A percentile compares a stretch with the other conserved stretches of the same genome.
These are phyloP conservation scores for Octopus bimaculoides DNA, from an alignment of 1,140 invertebrate species.

Conservation along the genomic window DNA sequence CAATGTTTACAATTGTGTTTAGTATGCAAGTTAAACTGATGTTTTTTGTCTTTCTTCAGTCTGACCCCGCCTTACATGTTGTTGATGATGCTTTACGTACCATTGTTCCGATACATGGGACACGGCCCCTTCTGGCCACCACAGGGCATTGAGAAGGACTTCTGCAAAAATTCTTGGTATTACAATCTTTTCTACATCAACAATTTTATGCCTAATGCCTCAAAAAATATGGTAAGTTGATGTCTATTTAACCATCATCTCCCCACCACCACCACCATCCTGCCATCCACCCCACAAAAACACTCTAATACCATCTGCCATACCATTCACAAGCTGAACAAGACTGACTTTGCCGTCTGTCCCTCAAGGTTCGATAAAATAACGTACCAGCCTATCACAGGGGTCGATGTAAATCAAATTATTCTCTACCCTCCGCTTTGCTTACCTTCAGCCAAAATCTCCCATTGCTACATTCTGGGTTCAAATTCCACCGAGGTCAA, in stretches of 20 bases:
- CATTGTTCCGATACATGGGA: constrained; percentile 40
- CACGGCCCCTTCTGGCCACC: constrained; percentile 44
- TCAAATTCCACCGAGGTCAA: too few relatives aligned
- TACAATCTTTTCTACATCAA: constrained; percentile 78
- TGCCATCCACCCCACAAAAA: too few relatives aligned
- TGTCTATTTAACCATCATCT: background rate
- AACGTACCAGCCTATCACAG: too few relatives aligned
- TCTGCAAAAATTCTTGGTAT: constrained; percentile 75
- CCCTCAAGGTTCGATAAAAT: too few relatives aligned
- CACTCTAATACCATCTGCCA: too few relatives aligned
- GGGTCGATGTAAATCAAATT: too few relatives aligned
- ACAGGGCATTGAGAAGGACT: constrained; percentile 22
- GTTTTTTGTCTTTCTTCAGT: constrained; percentile 24
- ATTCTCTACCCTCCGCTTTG: too few relatives aligned
- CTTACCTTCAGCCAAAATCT: too few relatives aligned
- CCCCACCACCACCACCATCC: background rate
- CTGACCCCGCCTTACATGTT: constrained; percentile 46
- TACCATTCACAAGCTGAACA: too few relatives aligned
- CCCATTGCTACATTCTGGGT: too few relatives aligned
- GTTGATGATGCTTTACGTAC: constrained; percentile 39
- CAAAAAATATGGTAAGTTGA: constrained; percentile 53
- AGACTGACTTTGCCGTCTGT: too few relatives aligned
- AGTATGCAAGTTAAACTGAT: background rate
- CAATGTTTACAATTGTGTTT: too few relatives aligned
- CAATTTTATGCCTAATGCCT: constrained; percentile 68